phyloP scores from a whole-genome alignment of 2,888 invertebrate species.

The Lepeophtheirus nordmannii region DNA sequence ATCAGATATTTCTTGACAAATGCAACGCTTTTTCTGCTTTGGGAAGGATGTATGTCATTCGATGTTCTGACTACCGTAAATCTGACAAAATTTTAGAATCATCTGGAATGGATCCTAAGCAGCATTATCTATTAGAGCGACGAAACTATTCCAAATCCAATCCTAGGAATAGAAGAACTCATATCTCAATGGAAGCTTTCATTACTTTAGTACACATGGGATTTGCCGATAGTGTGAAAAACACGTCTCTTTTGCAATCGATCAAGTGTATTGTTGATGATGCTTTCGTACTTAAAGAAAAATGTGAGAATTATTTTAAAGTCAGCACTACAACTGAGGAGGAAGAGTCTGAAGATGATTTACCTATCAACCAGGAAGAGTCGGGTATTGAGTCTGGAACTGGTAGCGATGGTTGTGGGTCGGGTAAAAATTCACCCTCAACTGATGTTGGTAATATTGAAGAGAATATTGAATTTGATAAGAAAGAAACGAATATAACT shows the following conservation, averaged over 20 bases:
- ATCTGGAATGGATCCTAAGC: not conserved
- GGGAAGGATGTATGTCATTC: conserved; percentile 13
- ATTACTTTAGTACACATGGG: not conserved
- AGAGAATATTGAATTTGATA: not conserved
- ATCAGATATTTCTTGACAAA: conserved; percentile 22
- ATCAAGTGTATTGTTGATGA: not conserved
- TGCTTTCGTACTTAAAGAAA: not conserved
- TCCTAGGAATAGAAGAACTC: conserved; percentile 14
- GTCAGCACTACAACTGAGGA: not conserved
- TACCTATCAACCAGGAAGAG: not conserved
- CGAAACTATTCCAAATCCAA: not conserved
- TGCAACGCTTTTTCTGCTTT: conserved; percentile 13
- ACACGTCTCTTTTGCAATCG: not conserved
- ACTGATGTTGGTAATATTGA: not conserved
- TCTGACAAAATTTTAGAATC: not conserved
- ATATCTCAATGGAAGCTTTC: conserved; percentile 16
- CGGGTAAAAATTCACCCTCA: not conserved
- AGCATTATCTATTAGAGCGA: not conserved
- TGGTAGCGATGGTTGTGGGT: not conserved
- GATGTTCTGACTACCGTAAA: conserved; percentile 18
- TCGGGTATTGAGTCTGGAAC: conserved; percentile 9
- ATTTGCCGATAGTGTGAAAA: not conserved
- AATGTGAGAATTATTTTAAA: not conserved
- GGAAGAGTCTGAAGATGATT: conserved; percentile 7
- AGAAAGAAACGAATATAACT: not conserved